phyloP scores from a whole-genome alignment of 2,888 invertebrate species.

The Sminthurinus aureus region DNA sequence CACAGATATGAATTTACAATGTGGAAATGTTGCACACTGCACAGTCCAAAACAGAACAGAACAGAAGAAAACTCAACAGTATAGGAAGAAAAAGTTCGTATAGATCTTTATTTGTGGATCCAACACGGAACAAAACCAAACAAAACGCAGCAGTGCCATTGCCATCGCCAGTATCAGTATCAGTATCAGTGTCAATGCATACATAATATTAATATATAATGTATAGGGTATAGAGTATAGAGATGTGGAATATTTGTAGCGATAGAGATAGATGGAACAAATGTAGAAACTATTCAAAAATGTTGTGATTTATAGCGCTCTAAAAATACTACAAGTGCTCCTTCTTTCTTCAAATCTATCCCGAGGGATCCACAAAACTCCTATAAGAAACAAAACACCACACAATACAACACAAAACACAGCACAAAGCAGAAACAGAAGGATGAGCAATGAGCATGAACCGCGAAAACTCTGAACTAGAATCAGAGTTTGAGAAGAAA shows the following conservation, averaged over 20 bases:
- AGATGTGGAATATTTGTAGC: too few relatives aligned
- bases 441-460: constrained; percentile 12
- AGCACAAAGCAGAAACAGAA: not conserved
- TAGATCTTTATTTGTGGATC: too few relatives aligned
- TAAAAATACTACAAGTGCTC: constrained; percentile 47
- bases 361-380: constrained; percentile 39
- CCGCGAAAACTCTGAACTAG: not conserved
- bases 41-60: not conserved
- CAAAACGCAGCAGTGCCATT: not conserved
- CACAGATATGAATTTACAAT: not conserved
- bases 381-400: not conserved
- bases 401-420: too few relatives aligned
- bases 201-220: not conserved
- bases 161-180: not conserved
- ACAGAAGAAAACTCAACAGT: not conserved
- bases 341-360: constrained; percentile 43
- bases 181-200: not conserved
- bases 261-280: not conserved
- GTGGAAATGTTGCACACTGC: not conserved
- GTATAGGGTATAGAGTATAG: not conserved
- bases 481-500: not conserved
- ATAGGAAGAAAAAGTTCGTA: not conserved
- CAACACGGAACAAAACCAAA: too few relatives aligned
- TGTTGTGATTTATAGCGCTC: constrained; percentile 47
- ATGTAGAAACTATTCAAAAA: constrained; percentile 37